These are phyloP conservation scores for Acanthornis magna DNA, from an alignment of 2,797 vertebrate genomes.

Conservation along the genomic window DNA sequence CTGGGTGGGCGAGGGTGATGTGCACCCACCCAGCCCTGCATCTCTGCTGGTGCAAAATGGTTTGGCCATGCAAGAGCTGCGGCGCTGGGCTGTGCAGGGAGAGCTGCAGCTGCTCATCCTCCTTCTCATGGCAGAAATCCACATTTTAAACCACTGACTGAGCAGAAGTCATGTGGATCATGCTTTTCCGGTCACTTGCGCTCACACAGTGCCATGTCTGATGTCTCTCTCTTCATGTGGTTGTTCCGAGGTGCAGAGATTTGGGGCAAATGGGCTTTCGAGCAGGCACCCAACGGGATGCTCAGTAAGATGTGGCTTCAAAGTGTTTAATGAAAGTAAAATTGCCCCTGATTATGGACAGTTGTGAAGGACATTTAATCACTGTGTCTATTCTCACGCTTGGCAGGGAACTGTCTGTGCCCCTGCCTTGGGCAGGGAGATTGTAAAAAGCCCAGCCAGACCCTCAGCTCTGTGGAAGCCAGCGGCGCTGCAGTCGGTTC, in stretches of 20 bases:
- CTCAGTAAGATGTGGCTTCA: neutral
- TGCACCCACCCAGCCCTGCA: neutral
- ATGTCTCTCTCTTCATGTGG: neutral
- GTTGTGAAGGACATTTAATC: neutral
- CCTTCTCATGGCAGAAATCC: neutral
- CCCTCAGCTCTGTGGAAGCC: neutral
- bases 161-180: neutral
- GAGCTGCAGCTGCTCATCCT: neutral
- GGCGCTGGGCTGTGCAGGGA: rapidly evolving
- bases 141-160: neutral
- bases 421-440: neutral
- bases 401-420: neutral
- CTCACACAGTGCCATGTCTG: neutral
- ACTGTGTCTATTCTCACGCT: neutral
- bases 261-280: neutral
- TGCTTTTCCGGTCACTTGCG: conserved; percentile 1
- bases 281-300: neutral
- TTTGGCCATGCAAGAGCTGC: neutral
- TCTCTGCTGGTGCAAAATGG: neutral
- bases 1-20: neutral
- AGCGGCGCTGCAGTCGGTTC: rapidly evolving
- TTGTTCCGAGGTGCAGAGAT: neutral
- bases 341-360: neutral
- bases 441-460: neutral
- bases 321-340: neutral